Conservation (phyloP, 2,113 vertebrate genomes). For the Zosterops lateralis region DNA sequence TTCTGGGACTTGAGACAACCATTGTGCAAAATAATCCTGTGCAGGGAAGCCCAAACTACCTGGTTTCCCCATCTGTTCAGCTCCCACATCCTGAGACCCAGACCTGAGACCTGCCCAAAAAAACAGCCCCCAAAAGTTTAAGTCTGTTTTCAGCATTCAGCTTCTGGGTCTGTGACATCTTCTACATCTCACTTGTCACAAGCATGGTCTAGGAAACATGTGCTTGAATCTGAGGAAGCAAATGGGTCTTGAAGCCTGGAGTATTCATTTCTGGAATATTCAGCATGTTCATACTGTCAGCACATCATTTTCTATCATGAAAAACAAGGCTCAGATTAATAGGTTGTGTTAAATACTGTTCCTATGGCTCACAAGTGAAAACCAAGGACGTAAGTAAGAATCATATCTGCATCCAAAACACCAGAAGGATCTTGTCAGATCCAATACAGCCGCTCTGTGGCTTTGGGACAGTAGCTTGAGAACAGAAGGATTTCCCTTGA, state of each 20-base stretch:
- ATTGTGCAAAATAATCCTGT: not conserved
- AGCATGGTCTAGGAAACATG: not conserved
- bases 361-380: not conserved
- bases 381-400: not conserved
- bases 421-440: not conserved
- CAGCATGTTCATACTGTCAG: not conserved
- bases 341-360: not conserved
- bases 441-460: not conserved
- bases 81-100: not conserved
- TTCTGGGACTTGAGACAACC: not conserved
- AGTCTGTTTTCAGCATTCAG: not conserved
- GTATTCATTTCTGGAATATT: not conserved
- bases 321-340: not conserved
- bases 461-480: not conserved
- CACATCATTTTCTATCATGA: not conserved
- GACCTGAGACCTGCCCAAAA: not conserved
- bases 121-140: not conserved
- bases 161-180: not conserved
- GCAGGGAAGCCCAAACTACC: not conserved
- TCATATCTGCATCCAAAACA: not conserved
- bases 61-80: not conserved
- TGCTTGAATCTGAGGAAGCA: not conserved
- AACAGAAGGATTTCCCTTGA: not conserved
- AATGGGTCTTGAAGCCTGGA: not conserved
- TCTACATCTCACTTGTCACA: not conserved